A percentile compares a stretch with the other conserved stretches of the same genome.
Conservation (phyloP, 2,113 vertebrate genomes). For the Alethe diademata region DNA sequence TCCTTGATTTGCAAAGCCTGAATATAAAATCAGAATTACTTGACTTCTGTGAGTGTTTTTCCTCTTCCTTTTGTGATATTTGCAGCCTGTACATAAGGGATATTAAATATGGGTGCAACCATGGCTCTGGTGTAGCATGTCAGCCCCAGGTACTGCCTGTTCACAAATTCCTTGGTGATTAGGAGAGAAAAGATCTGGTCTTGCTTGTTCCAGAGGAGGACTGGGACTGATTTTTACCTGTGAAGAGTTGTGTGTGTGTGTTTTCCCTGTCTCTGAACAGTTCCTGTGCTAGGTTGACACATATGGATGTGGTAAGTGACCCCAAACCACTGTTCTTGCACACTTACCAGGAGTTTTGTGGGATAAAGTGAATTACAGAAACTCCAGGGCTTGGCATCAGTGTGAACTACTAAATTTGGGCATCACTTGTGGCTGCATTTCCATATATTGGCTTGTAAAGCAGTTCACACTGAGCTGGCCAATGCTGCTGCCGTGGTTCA, state of each 20-base stretch:
- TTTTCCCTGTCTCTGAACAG: not conserved
- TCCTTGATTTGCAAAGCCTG: constrained; percentile 59
- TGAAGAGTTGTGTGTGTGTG: not conserved
- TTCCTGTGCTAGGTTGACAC: not conserved
- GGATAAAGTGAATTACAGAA: not conserved
- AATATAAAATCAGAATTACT: constrained; percentile 66
- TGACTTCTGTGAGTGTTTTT: constrained; percentile 64
- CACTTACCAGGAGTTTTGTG: not conserved
- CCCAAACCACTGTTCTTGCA: rapidly evolving
- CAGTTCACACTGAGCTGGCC: not conserved
- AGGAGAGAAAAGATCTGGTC: not conserved
- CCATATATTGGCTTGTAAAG: not conserved
- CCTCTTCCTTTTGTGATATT: constrained; percentile 38
- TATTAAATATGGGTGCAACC: not conserved
- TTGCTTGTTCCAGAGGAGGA: not conserved
- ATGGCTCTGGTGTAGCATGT: not conserved
- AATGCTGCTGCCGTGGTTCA: rapidly evolving
- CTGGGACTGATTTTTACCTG: rapidly evolving
- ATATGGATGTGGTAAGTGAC: not conserved
- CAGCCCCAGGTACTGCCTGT: not conserved
- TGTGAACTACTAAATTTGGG: not conserved
- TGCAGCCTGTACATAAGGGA: not conserved
- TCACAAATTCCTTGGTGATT: not conserved
- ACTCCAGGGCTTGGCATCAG: not conserved
- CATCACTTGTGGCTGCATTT: rapidly evolving